Base-by-base conservation (phyloP, 2,888 invertebrate genomes). In the Iselma pallidipennis region DNA sequence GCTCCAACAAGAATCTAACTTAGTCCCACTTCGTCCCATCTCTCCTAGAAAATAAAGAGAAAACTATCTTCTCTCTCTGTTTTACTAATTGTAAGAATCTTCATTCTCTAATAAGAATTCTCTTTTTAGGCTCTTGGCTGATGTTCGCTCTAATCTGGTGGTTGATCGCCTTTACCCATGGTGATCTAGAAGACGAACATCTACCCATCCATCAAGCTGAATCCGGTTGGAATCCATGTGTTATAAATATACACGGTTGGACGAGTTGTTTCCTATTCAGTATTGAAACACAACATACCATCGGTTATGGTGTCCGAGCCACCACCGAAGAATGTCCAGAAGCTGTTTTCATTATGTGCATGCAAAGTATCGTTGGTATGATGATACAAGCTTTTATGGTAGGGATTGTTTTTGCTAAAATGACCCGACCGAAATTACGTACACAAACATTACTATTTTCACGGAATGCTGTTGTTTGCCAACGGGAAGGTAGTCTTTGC, bases 231-330 rank as follows among this genome's bases (percentile, higher is more conserved):
- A 85, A 83, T 63, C 95, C 92, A 56, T 98, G 98, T 78, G 92
- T 98, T 63, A 87, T 86, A 55, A 91, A 94, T 72, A 91, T 98
- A 68, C 87, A 90, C 75, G 88, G 93, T 57, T 96, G 97, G 81
- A 92, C 94, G 56, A 93, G 96, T 55, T 95, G 96, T 74, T 95
- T 98, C 81, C 87, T 98, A 33, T 98, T 96, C 84, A 96, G 95
- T 68, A 91, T 98, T 56, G 98, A 98, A 84, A 97, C 96, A 1
- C 97, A 98, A 79, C 96, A 96, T 81, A 97, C 97, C 9, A 97
- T 97, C 70, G 88, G 85, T 74, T 95, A 93, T 77, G 95, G 95
- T 37, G 87, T 88, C 6, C 86, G 95, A 54, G 89, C 89, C 49
- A 95, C 95, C 0, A 95, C 95, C 0, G 90, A 95, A 67, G 92